These are phyloP conservation scores for Panzeria rudis DNA, from an alignment of 2,888 invertebrate species.

Conservation along the genomic window DNA sequence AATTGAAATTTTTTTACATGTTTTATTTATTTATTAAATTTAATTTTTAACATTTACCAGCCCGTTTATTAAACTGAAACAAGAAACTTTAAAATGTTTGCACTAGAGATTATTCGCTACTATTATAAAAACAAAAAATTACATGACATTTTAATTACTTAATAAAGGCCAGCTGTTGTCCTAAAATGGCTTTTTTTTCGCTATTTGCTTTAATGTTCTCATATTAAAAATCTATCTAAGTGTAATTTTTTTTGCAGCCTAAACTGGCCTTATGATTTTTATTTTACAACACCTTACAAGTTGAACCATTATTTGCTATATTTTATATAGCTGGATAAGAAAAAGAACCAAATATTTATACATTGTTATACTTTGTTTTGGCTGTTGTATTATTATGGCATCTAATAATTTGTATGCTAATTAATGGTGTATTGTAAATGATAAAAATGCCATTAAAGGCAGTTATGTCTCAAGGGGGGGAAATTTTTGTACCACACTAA, in stretches of 20 bases:
- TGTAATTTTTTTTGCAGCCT: background rate
- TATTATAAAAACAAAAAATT: background rate
- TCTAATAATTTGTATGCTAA: constrained; percentile 66
- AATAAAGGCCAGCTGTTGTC: constrained; percentile 63
- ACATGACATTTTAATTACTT: constrained; percentile 57
- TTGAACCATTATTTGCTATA: constrained; percentile 10
- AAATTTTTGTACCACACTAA: background rate
- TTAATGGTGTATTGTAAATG: constrained; percentile 51
- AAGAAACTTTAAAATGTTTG: background rate
- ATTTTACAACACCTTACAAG: constrained; percentile 17
- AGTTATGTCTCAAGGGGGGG: background rate
- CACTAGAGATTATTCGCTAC: background rate
- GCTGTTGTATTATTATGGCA: constrained; percentile 17
- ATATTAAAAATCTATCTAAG: constrained; percentile 2
- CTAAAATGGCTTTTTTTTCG: constrained; percentile 1
- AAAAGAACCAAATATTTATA: background rate
- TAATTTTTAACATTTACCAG: background rate
- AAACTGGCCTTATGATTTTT: constrained; percentile 36
- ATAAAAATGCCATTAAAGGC: constrained; percentile 50
- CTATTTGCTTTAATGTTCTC: background rate
- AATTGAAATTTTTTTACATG: background rate
- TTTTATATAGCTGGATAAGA: background rate
- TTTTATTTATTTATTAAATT: background rate
- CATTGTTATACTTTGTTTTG: background rate
- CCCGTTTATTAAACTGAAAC: background rate